These are phyloP conservation scores for Drosophila chauvacae DNA, from an alignment of 1,140 invertebrate species.

Conservation along the genomic window DNA sequence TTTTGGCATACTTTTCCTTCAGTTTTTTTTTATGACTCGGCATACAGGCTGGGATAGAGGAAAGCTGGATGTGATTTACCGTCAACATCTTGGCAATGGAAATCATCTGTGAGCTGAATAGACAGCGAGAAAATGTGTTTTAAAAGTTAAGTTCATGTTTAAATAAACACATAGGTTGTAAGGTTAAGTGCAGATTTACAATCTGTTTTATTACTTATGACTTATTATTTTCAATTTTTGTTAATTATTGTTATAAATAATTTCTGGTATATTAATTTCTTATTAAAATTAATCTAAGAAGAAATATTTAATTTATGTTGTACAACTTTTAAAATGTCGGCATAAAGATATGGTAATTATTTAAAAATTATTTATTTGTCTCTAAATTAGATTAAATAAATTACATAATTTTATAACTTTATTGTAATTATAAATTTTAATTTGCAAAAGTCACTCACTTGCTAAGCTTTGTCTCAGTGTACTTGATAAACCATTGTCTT, in stretches of 20 bases:
- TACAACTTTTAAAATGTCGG: background rate
- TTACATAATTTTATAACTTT: background rate
- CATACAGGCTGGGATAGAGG: conserved; percentile 9
- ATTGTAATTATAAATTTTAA: background rate
- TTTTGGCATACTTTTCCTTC: conserved; percentile 46
- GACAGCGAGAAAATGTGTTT: conserved; percentile 28
- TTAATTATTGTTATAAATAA: background rate
- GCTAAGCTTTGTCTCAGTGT: conserved; percentile 34
- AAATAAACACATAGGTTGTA: background rate
- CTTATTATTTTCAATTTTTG: background rate
- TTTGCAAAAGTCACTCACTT: background rate
- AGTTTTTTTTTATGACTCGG: conserved; percentile 59
- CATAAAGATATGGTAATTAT: background rate
- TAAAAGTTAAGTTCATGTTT: background rate
- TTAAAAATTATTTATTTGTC: background rate
- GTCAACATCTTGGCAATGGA: conserved; percentile 66
- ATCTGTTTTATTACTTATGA: background rate
- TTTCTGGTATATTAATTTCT: background rate
- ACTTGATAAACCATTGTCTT: conserved; percentile 62
- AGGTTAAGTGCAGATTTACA: background rate
- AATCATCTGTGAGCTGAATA: conserved; percentile 43
- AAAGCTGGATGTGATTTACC: conserved; percentile 59
- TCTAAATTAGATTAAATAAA: background rate
- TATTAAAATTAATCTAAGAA: background rate
- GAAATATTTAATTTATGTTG: background rate